Base-by-base conservation (phyloP, 2,797 vertebrate species). In the Eurystomus glaucurus region DNA sequence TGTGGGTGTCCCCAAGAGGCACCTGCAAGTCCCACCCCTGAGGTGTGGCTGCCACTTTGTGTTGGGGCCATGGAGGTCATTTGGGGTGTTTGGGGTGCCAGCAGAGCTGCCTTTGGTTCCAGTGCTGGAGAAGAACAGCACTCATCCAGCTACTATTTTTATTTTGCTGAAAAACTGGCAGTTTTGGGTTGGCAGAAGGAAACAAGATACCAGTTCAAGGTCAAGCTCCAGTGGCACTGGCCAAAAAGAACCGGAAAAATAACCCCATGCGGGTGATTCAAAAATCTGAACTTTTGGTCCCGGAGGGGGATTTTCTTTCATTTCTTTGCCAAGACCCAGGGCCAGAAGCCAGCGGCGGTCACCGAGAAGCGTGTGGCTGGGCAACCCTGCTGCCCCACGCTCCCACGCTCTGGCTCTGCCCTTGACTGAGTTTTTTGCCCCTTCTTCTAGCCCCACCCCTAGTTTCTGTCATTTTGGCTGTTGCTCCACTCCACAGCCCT, bases 41-140 rank as follows among this genome's bases (percentile, higher is more conserved):
- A 23, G 28, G 35, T 5, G 66, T 0, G 3, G n/a, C 39, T 35
- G 55, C 20, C n/a, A 26, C 14, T 29, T 45, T 4, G 43, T 0
- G 4, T 14, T 0, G 0, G 41, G 45, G 45, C 50, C 2, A 1
- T 14, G 35, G 55, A 33, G 50, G 8, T 0, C 1, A 2, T 35
- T 66, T 1, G 3, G 43, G 50, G 3, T 14, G 4, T 45, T 57
- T 57, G 66, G 57, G 39, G 31, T 7, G 26, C 43, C 60, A 25
- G 22, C 37, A 50, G 15, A 66, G 14, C 60, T 33, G 71, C 77
- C 18, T 48, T 55, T n/a, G 51, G 29, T 16, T 18, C 9, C 15
- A 6, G n/a, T 13, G 26, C 7, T n/a, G 70, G 54, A 9, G 55
- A 43, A 65, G 21, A 76, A 0, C 37, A 26, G 41, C 0, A 0